phyloP scores from a whole-genome alignment of 2,797 vertebrate species.

The Pangasius sanitwongsei region DNA sequence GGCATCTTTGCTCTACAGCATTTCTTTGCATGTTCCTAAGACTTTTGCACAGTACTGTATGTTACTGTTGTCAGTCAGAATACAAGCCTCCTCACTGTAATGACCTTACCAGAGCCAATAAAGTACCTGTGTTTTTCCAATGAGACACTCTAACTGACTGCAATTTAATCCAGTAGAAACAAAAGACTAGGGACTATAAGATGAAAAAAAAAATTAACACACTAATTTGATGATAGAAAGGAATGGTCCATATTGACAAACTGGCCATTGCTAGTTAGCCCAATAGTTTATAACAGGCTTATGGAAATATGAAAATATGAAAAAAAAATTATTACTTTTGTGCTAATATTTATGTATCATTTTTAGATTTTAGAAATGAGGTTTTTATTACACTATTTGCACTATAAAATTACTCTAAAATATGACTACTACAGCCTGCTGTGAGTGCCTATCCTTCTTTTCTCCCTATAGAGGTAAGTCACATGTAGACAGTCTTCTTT shows the following conservation, averaged over 20 bases:
- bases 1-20: too few species aligned
- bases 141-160: background rate
- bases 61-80: constrained; percentile 6
- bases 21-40: too few species aligned
- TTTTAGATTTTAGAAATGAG: background rate
- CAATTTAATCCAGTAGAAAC: constrained; percentile 1
- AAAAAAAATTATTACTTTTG: background rate
- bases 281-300: background rate
- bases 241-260: background rate
- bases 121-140: background rate
- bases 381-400: background rate
- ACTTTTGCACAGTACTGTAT: too few species aligned
- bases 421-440: background rate
- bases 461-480: background rate
- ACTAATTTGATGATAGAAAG: background rate
- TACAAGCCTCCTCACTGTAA: background rate
- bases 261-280: background rate
- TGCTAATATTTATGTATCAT: background rate
- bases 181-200: background rate
- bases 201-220: background rate
- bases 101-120: background rate
- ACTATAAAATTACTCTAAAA: background rate
- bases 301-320: background rate
- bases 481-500: background rate
- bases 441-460: background rate